phyloP scores from a whole-genome alignment of 2,797 vertebrate genomes.

The Podargus strigoides region DNA sequence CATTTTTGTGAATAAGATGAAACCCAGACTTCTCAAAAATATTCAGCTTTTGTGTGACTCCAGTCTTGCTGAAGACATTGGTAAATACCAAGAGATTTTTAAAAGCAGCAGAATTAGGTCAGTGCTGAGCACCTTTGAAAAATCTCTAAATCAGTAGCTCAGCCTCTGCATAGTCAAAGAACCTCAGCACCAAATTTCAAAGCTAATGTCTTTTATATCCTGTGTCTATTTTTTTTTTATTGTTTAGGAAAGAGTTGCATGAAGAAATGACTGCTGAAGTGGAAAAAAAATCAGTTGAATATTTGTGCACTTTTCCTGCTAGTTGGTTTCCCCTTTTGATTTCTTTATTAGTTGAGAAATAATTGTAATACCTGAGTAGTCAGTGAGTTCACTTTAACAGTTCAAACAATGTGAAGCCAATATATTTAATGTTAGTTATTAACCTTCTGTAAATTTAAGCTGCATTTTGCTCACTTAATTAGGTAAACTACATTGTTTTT shows the following conservation, averaged over 20 bases:
- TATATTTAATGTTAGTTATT: constrained; percentile 59
- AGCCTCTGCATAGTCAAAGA: background rate
- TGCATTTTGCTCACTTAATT: constrained; percentile 62
- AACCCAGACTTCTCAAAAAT: background rate
- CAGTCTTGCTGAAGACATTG: background rate
- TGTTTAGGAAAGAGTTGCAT: background rate
- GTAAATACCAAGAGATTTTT: background rate
- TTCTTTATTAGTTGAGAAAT: constrained; percentile 18
- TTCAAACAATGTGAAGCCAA: constrained; percentile 46
- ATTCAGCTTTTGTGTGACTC: background rate
- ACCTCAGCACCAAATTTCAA: background rate
- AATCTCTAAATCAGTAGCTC: background rate
- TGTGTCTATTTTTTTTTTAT: background rate
- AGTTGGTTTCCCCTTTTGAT: background rate
- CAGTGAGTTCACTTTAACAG: constrained; percentile 56
- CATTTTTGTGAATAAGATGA: background rate
- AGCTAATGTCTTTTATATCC: background rate
- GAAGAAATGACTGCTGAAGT: background rate
- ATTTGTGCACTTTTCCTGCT: background rate
- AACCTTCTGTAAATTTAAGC: constrained; percentile 45
- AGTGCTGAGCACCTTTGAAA: background rate
- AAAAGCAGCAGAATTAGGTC: background rate
- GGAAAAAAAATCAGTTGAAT: background rate
- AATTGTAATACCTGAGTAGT: constrained; percentile 10
- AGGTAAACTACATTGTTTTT: constrained; percentile 46